These are phyloP conservation scores for Furnarius figulus DNA, from an alignment of 2,113 vertebrate species.

Conservation along the genomic window DNA sequence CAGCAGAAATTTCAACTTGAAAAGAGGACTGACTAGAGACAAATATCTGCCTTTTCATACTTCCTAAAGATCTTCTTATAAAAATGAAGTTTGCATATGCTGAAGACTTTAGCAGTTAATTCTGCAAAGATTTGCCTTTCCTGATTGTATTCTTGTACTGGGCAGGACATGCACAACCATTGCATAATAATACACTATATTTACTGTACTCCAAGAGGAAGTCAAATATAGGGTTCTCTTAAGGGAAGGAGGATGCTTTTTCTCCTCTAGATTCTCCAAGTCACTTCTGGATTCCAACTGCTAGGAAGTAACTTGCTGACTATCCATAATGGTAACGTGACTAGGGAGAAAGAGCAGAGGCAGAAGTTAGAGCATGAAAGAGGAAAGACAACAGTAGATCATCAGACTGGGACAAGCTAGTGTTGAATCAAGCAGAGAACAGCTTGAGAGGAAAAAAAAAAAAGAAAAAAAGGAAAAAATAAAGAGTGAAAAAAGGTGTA, in stretches of 20 bases:
- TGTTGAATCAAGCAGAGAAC: neutral
- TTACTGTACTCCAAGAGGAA: neutral
- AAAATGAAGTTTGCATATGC: neutral
- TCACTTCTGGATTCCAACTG: neutral
- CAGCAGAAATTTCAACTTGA: neutral
- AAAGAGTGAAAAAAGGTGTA: neutral
- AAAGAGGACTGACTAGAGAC: neutral
- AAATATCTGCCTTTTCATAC: neutral
- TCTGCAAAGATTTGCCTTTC: neutral
- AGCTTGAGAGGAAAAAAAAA: neutral
- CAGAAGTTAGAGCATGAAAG: neutral
- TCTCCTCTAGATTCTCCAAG: neutral
- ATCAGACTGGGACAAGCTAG: neutral
- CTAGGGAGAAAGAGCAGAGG: neutral
- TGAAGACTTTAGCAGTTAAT: neutral
- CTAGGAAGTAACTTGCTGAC: neutral
- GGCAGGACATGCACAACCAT: neutral
- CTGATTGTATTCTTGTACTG: neutral
- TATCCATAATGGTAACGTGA: neutral
- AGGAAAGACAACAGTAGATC: neutral
- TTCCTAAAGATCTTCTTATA: neutral
- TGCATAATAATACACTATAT: neutral
- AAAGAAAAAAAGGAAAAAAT: no score
- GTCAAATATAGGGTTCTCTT: neutral
- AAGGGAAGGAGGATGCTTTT: neutral